Evolutionary conservation across 1,140 invertebrate genomes (phyloP).

Genomic region (Elysia chlorotica): DNA sequence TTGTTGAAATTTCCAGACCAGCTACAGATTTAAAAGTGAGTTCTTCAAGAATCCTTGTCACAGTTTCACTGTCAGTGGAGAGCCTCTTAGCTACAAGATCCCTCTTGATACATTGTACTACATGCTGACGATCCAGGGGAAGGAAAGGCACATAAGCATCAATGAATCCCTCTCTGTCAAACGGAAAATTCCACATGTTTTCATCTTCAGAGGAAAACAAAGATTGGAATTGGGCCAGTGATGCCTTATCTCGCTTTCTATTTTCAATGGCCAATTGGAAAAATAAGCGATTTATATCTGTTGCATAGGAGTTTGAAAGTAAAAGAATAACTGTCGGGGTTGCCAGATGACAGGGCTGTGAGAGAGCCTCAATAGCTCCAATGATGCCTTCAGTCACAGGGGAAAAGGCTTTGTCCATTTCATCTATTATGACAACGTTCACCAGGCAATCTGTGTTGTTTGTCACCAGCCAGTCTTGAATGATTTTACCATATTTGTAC

Average conservation of each 20-base stretch:
- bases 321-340: constrained; percentile 42
- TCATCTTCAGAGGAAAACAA: constrained; percentile 25
- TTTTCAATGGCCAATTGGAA: constrained; percentile 35
- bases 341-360: constrained; percentile 15
- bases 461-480: constrained; percentile 37
- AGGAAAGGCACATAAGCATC: constrained; percentile 93
- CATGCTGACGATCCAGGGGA: constrained; percentile 85
- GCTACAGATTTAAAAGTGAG: constrained; percentile 38
- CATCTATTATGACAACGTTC: constrained; percentile 53
- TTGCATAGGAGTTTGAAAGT: constrained; percentile 44
- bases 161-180: constrained; percentile 84
- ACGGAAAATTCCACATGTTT: constrained; percentile 58
- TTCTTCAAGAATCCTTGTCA: constrained; percentile 37
- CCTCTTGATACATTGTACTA: constrained; percentile 72
- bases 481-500: constrained; percentile 29
- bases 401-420: constrained; percentile 49
- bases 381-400: constrained; percentile 37
- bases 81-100: constrained; percentile 54
- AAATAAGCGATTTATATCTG: constrained; percentile 42
- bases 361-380: constrained; percentile 32
- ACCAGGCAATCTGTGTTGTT: constrained; percentile 44
- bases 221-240: constrained; percentile 29
- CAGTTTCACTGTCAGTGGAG: constrained; percentile 29
- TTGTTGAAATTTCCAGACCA: constrained; percentile 37
- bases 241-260: constrained; percentile 25